Evolutionary conservation across 2,888 invertebrate species (phyloP), one percentile per base, ranked within the genome.

Genomic region (Sarcophaga caerulescens): DNA sequence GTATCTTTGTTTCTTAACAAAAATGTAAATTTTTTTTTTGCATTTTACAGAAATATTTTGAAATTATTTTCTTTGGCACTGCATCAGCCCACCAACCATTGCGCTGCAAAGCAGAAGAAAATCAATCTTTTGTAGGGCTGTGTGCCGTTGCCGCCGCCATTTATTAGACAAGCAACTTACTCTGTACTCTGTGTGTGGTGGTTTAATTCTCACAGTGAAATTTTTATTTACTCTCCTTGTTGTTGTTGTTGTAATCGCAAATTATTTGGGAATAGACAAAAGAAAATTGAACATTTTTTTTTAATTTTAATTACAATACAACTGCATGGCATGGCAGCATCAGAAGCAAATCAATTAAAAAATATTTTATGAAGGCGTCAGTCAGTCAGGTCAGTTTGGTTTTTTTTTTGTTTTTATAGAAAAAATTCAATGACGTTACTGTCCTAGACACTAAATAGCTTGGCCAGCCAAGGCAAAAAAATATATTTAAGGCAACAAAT

Each of bases 11-110:
- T 35, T 35, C 35, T 35, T 4, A 52, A 52, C 52, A 52, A 52
- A 65, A 45, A 17, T 10, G 6, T 4, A 45, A 23, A 68, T 0
- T 10, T 63, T 60, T 71, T 68, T 79, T 70, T 75, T 65, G 65
- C 35, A 35, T 75, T 78, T 35, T 69, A 68, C 4, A 80, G 47
- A 63, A 66, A 80, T 76, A 47, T 84, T 73, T 73, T 44, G 3
- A 44, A 71, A 60, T 80, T 81, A 81, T 79, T 78, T 84, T 79
- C 57, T 21, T 84, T 84, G 79, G 78, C 79, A 79, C 60, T 8
- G 17, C 10, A 70, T 57, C 69, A 74, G 62, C 4, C 3, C 69
- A 4, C 3, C 69, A 4, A 75, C 45, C 3, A 21, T 23, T 21
- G 8, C 6, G 52, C 6, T 52, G 45, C 8, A 45, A 45, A n/a